A percentile compares a stretch with the other conserved stretches of the same genome.
These are phyloP conservation scores for Acanthopagrus latus DNA, from an alignment of 2,797 vertebrate genomes.

Conservation along the genomic window DNA sequence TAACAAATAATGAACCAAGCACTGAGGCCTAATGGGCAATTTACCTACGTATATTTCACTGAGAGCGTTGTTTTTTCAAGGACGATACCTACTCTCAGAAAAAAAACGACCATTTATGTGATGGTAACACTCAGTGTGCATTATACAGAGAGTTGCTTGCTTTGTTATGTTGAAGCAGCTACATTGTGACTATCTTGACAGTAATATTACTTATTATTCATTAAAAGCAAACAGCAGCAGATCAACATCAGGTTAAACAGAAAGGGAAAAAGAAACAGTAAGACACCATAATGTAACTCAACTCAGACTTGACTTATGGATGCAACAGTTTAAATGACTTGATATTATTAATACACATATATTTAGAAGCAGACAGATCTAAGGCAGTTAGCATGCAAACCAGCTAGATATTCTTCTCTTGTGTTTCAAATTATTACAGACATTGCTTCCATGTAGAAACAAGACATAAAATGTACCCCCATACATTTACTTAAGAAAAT, in stretches of 20 bases:
- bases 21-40: conserved; percentile 70
- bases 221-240: conserved; percentile 17
- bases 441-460: no score
- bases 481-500: background rate
- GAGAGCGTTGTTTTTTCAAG: conserved; percentile 20
- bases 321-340: background rate
- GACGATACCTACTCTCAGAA: conserved; percentile 35
- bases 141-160: conserved; percentile 15
- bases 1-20: conserved; percentile 60
- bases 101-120: conserved; percentile 40
- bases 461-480: background rate
- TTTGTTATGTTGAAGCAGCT: background rate
- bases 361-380: no score
- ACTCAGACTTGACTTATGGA: background rate
- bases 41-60: conserved; percentile 62
- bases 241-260: background rate
- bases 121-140: conserved; percentile 33
- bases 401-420: no score
- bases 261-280: background rate
- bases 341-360: background rate
- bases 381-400: no score
- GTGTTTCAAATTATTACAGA: no score
- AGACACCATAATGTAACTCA: background rate
- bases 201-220: background rate
- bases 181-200: background rate